These are phyloP conservation scores for Dorcus hopei DNA, from an alignment of 2,888 invertebrate species.

Conservation along the genomic window DNA sequence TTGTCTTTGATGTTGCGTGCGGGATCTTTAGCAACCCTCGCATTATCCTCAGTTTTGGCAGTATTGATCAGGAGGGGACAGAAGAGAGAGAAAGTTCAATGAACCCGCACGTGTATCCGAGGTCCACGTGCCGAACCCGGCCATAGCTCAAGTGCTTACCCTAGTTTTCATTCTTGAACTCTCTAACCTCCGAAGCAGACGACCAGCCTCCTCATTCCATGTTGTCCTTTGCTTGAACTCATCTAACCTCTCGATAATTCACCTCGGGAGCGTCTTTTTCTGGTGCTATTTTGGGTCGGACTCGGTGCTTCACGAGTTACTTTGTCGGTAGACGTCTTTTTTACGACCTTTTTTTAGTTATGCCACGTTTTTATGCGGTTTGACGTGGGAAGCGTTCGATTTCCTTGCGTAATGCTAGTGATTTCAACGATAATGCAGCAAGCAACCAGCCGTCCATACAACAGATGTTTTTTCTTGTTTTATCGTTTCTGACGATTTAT, in stretches of 20 bases:
- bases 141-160: constrained; percentile 40
- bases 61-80: constrained; percentile 27
- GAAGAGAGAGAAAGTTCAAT: constrained; percentile 26
- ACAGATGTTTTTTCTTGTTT: too few relatives aligned
- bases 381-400: too few relatives aligned
- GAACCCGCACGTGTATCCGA: constrained; percentile 38
- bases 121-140: constrained; percentile 41
- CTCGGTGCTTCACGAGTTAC: too few relatives aligned
- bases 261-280: background rate
- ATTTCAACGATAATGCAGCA: constrained; percentile 1
- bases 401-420: background rate
- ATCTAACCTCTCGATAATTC: background rate
- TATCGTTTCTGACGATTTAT: too few relatives aligned
- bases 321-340: too few relatives aligned
- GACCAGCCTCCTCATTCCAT: background rate
- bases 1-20: background rate
- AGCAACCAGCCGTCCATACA: background rate
- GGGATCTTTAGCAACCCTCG: background rate
- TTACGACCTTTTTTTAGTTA: too few relatives aligned
- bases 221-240: background rate
- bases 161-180: constrained; percentile 36
- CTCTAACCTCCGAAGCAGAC: constrained; percentile 7
- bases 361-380: too few relatives aligned
- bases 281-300: too few relatives aligned
- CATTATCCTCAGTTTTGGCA: constrained; percentile 8